These are phyloP conservation scores for Lasioglossum malachurum DNA, from an alignment of 2,888 invertebrate genomes.

Conservation along the genomic window DNA sequence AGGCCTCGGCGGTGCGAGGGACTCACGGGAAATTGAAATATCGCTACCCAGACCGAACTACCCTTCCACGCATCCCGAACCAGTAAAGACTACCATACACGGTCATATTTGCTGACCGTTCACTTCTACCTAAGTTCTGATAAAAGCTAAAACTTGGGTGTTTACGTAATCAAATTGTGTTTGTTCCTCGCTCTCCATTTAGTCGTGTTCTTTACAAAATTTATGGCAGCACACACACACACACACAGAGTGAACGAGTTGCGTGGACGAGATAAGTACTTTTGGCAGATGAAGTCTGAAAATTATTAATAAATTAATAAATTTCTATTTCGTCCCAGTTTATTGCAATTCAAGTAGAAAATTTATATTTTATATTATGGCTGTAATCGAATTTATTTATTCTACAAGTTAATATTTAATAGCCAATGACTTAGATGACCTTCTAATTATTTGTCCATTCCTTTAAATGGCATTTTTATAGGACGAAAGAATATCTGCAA, in stretches of 20 bases:
- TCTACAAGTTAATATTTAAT: too few species aligned
- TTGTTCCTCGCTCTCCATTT: neutral
- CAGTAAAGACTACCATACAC: neutral
- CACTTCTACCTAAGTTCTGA: neutral
- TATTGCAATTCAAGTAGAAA: too few species aligned
- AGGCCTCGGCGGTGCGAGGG: neutral
- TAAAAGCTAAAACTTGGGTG: neutral
- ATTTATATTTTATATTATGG: too few species aligned
- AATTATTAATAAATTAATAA: neutral
- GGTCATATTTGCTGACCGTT: slow-evolving; percentile 1
- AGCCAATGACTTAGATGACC: too few species aligned
- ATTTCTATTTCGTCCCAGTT: too few species aligned
- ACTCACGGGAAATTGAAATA: slow-evolving; percentile 11
- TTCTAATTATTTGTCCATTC: neutral
- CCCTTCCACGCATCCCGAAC: neutral
- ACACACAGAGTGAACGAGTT: neutral
- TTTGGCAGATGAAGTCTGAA: neutral
- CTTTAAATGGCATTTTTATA: neutral
- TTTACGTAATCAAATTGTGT: neutral
- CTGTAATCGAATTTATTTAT: too few species aligned
- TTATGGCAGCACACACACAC: neutral
- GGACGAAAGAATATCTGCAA: neutral
- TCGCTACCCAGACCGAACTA: neutral
- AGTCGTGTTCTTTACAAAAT: neutral
- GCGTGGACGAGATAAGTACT: neutral